These are phyloP conservation scores for Chaetodon auriga DNA, from an alignment of 2,113 vertebrate genomes.

Conservation along the genomic window DNA sequence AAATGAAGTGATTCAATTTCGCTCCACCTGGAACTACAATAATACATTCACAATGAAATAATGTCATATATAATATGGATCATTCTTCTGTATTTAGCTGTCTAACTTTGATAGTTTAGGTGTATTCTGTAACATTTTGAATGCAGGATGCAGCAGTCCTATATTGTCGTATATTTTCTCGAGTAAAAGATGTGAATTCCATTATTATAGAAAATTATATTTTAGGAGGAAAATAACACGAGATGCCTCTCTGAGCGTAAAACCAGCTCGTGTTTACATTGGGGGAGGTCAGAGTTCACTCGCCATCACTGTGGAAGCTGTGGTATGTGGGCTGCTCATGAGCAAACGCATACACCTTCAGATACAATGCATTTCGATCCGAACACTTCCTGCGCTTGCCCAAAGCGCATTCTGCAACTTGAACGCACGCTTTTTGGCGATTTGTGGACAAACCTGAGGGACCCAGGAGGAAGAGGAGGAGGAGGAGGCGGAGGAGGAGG, in stretches of 20 bases:
- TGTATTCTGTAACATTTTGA: background rate
- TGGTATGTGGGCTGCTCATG: constrained; percentile 6
- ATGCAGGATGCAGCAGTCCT: background rate
- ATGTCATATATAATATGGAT: no score
- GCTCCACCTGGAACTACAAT: no score
- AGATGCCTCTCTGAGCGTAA: constrained; percentile 16
- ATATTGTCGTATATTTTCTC: background rate
- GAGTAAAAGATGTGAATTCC: background rate
- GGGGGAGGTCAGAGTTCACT: constrained; percentile 65
- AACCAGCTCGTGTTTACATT: constrained; percentile 63
- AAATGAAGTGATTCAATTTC: background rate
- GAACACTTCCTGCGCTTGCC: background rate
- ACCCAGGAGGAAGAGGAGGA: background rate
- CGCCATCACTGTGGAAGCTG: constrained; percentile 50
- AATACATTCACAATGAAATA: background rate
- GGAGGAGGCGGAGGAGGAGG: background rate
- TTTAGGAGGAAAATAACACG: constrained; percentile 2
- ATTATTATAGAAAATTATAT: background rate
- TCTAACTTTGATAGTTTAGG: background rate
- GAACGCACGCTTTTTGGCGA: constrained; percentile 8
- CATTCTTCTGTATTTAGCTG: background rate
- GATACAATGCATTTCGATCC: background rate
- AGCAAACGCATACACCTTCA: no score
- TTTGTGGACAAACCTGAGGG: constrained; percentile 51
- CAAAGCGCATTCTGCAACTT: background rate